Evolutionary conservation across 2,113 vertebrate genomes (phyloP).

Genomic region (Acanthisitta chloris): DNA sequence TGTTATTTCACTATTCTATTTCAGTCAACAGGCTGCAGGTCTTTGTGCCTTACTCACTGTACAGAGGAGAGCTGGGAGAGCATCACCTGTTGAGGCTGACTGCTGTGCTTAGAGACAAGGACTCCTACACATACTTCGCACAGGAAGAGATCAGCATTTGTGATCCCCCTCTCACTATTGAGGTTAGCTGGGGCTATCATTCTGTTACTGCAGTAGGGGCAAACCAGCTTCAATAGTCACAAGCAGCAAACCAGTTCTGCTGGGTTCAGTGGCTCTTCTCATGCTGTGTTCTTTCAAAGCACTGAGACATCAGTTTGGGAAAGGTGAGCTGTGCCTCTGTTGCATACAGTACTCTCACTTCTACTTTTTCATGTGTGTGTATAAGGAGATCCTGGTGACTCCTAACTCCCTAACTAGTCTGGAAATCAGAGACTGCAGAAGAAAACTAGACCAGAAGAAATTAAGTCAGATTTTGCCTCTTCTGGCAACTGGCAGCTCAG

Average conservation of each 20-base stretch:
- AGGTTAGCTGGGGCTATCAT: slow-evolving; percentile 33
- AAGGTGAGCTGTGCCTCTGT: not conserved
- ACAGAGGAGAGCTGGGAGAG: slow-evolving; percentile 54
- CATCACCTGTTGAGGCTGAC: slow-evolving; percentile 75
- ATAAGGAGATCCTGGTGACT: not conserved
- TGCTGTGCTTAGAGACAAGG: slow-evolving; percentile 46
- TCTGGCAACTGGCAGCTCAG: not conserved
- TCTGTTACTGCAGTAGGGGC: not conserved
- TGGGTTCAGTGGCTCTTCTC: not conserved
- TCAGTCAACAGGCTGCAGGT: slow-evolving; percentile 41
- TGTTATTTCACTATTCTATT: not conserved
- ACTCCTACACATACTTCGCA: slow-evolving; percentile 52
- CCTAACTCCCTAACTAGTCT: not conserved
- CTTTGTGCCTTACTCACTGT: slow-evolving; percentile 59
- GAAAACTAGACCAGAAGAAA: not conserved
- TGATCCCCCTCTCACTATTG: slow-evolving; percentile 63
- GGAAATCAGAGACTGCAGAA: not conserved
- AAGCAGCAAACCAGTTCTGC: not conserved
- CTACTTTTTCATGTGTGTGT: not conserved
- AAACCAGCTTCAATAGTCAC: not conserved
- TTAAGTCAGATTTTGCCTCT: not conserved
- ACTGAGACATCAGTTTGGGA: not conserved
- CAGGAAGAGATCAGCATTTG: slow-evolving; percentile 72
- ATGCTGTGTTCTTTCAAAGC: not conserved
- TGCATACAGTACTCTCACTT: not conserved